Evolutionary conservation across 2,888 invertebrate genomes (phyloP), one percentile per base, ranked within the genome.

Genomic region (Ectemnius continuus): DNA sequence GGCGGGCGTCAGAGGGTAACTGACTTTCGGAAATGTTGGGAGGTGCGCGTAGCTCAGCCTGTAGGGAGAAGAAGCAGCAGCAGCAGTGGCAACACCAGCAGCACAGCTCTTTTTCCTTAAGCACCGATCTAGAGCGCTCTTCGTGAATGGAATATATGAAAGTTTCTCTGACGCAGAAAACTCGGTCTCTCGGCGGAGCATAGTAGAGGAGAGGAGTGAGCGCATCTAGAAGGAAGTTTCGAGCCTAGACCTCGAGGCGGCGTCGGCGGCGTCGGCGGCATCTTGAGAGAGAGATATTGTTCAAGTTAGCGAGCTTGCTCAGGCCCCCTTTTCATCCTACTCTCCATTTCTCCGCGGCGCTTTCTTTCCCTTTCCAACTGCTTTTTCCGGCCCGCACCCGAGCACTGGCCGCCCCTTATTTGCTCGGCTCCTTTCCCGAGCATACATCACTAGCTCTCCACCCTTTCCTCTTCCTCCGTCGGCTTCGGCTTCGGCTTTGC

Each of bases 261-360:
- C 74, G 73, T 76, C 80, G 74, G 70, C 74, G 2, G 20, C 74
- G 36, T 36, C 36, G 36, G 8, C 36, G 74, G 81, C 84, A 83
- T 85, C 85, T 85, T 81, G 76, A 81, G 76, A 36, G 36, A 36
- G 36, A 84, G 83, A 86, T 85, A 86, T 84, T 86, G 84, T 85
- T 84, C 80, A 80, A 86, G 82, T 84, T 85, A 81, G 82, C 70
- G 78, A 70, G 75, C 72, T 74, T 73, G 68, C 70, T 63, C 76
- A 62, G 79, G 68, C 71, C 70, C 65, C 71, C 36, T 36, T 71
- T 72, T 73, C 79, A 75, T 78, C 74, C 69, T 73, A 59, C 76
- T 77, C 76, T 56, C 64, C 56, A 16, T 66, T 64, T 65, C 72
- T 52, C 28, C 18, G 14, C 61, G 63, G 26, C 45, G 28, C 20